These are phyloP conservation scores for Pedionomus torquatus DNA, from an alignment of 2,113 vertebrate genomes.

Conservation along the genomic window DNA sequence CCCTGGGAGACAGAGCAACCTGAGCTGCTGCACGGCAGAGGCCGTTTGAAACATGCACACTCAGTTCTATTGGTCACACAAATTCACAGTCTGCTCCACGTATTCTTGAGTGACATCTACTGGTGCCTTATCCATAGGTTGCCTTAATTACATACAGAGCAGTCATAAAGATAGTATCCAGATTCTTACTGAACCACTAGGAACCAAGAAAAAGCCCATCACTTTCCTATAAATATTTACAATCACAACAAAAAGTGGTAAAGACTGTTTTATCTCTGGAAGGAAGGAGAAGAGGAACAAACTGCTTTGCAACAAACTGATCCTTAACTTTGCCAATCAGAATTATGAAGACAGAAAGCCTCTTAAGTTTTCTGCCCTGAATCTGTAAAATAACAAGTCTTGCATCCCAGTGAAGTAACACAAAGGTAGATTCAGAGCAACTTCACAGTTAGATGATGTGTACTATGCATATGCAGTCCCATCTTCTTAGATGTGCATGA, in stretches of 20 bases:
- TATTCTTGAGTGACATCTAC: neutral
- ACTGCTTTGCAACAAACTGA: neutral
- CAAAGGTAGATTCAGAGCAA: neutral
- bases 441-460: neutral
- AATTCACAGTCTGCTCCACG: neutral
- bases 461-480: neutral
- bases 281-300: neutral
- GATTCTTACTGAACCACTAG: neutral
- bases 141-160: neutral
- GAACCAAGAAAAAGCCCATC: neutral
- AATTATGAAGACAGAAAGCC: neutral
- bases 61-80: neutral
- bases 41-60: neutral
- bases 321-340: neutral
- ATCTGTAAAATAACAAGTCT: neutral
- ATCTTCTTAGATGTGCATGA: neutral
- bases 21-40: neutral
- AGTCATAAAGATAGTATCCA: neutral
- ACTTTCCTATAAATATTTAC: neutral
- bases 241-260: neutral
- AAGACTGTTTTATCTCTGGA: neutral
- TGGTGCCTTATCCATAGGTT: neutral
- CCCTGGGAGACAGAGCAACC: neutral
- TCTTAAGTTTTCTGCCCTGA: neutral
- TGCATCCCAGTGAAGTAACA: neutral